phyloP scores from a whole-genome alignment of 2,113 vertebrate species.

The Jaculus jaculus region DNA sequence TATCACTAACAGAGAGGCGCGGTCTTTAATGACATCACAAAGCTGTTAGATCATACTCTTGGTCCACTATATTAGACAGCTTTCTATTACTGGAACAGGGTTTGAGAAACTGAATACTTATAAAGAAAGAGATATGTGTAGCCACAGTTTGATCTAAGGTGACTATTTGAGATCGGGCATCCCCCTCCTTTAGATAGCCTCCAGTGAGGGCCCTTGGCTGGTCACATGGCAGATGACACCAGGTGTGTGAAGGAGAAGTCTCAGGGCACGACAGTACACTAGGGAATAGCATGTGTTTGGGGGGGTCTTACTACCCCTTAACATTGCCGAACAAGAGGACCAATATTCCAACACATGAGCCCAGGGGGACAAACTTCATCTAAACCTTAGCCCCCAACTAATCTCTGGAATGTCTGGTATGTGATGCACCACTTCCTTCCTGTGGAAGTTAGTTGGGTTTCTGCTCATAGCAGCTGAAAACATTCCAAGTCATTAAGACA shows the following conservation, averaged over 20 bases:
- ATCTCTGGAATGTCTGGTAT: not conserved
- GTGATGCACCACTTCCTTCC: not conserved
- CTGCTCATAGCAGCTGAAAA: not conserved
- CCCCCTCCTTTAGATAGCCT: not conserved
- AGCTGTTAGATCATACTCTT: not conserved
- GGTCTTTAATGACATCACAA: not conserved
- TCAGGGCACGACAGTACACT: not conserved
- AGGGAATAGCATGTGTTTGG: not conserved
- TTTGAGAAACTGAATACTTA: not conserved
- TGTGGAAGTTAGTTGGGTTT: conserved; percentile 33
- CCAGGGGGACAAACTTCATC: not conserved
- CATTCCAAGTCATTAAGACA: conserved; percentile 44
- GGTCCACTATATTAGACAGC: not conserved
- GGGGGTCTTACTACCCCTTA: not conserved
- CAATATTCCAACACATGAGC: not conserved
- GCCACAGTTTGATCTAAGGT: not conserved
- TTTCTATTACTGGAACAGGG: conserved; percentile 2
- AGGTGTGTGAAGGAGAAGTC: not conserved
- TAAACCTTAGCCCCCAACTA: not conserved
- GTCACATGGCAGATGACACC: not conserved
- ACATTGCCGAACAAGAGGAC: not conserved
- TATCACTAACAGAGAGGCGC: not conserved
- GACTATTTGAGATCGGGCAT: not conserved
- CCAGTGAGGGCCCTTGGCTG: conserved; percentile 28
- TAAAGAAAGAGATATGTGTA: not conserved